These are phyloP conservation scores for Selenia dentaria DNA, from an alignment of 2,888 invertebrate genomes.

Conservation along the genomic window DNA sequence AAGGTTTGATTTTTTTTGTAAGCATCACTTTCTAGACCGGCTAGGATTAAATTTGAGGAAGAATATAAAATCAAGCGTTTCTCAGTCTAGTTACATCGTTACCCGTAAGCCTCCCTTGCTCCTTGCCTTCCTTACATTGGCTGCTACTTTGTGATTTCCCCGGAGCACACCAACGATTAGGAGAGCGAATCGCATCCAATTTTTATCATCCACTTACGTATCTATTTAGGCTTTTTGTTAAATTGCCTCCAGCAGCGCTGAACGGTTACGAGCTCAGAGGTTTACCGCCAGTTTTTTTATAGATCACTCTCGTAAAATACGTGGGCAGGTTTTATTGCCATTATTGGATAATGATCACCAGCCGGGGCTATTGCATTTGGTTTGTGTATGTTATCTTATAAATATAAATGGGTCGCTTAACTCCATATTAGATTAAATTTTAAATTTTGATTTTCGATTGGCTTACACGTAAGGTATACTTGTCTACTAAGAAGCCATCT, in stretches of 20 bases:
- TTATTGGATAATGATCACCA: constrained; percentile 18
- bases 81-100: constrained; percentile 19
- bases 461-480: no score
- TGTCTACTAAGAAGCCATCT: no score
- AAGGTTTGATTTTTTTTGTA: no score
- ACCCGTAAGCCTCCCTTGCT: constrained; percentile 14
- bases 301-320: constrained; percentile 24
- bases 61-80: no score
- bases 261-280: constrained; percentile 38
- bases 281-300: constrained; percentile 36
- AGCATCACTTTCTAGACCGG: no score
- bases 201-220: constrained; percentile 69
- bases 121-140: constrained; percentile 12
- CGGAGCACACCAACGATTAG: constrained; percentile 58
- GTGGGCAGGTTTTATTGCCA: constrained; percentile 19
- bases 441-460: no score
- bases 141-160: constrained; percentile 63
- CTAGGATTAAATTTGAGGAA: no score
- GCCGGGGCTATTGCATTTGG: constrained; percentile 3
- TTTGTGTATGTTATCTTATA: neutral
- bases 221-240: constrained; percentile 56
- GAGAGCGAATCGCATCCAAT: constrained; percentile 67
- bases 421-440: no score
- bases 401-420: neutral
- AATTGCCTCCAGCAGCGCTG: constrained; percentile 46